Conservation (phyloP, 2,797 vertebrate genomes). For the Smutsia temminckii region DNA sequence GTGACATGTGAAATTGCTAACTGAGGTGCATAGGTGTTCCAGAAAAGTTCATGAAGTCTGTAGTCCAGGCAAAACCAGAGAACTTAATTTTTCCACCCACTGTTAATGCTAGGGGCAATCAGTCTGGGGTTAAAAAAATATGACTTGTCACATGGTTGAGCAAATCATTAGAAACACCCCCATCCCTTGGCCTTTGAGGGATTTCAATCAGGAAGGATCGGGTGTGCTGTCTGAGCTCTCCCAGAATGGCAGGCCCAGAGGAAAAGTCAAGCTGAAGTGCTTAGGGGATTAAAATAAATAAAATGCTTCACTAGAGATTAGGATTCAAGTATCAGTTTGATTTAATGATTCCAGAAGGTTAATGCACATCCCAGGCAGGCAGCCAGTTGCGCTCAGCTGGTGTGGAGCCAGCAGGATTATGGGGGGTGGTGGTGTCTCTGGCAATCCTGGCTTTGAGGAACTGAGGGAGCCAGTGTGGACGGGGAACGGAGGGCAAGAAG, state of each 20-base stretch:
- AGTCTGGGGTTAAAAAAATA: neutral
- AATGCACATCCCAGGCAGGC: conserved; percentile 41
- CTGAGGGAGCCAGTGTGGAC: neutral
- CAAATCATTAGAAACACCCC: neutral
- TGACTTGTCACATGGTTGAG: neutral
- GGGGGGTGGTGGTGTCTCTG: neutral
- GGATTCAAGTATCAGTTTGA: conserved; percentile 61
- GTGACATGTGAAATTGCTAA: neutral
- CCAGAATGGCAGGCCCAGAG: conserved; percentile 27
- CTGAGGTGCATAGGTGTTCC: too few relatives aligned
- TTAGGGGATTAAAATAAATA: conserved; percentile 53
- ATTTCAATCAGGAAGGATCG: conserved; percentile 52
- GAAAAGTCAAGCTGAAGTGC: neutral
- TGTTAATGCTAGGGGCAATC: neutral
- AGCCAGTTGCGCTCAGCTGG: conserved; percentile 57
- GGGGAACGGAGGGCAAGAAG: neutral
- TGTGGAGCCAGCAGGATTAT: neutral
- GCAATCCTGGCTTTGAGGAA: neutral
- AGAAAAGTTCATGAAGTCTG: neutral
- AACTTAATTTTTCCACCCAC: neutral
- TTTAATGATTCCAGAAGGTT: conserved; percentile 52
- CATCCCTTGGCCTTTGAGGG: neutral
- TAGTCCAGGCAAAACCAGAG: neutral
- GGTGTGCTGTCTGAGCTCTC: neutral
- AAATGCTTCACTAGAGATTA: conserved; percentile 65